Evolutionary conservation across 2,888 invertebrate genomes (phyloP).

Genomic region (Cephus nigrinus): DNA sequence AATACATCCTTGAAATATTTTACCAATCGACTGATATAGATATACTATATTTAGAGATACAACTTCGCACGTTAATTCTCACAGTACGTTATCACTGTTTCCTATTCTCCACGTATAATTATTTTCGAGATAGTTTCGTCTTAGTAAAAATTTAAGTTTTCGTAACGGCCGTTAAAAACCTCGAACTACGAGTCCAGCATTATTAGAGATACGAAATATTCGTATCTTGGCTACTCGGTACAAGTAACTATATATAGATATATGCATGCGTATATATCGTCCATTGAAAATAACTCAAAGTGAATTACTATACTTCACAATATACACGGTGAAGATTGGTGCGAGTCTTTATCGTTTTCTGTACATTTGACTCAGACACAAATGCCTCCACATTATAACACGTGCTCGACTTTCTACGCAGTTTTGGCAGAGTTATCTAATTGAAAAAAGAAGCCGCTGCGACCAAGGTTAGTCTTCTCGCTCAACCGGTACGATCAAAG

Average conservation of each 20-base stretch:
- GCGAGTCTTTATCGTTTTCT: background rate
- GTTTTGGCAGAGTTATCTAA: background rate
- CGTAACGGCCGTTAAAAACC: background rate
- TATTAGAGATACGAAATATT: background rate
- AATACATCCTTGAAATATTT: background rate
- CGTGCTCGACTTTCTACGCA: background rate
- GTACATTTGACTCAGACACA: background rate
- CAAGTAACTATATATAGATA: background rate
- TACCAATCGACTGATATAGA: background rate
- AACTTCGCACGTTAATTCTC: background rate
- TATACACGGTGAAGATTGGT: background rate
- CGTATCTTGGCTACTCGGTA: background rate
- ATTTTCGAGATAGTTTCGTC: background rate
- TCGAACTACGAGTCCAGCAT: background rate
- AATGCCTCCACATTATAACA: background rate
- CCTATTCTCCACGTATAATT: background rate
- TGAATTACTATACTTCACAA: background rate
- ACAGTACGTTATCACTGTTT: background rate
- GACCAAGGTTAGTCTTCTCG: background rate
- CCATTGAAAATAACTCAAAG: background rate
- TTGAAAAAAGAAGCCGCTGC: background rate
- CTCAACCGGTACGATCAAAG: background rate
- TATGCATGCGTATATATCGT: background rate
- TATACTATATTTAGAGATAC: background rate
- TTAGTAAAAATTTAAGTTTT: background rate